Evolutionary conservation across 2,888 invertebrate genomes (phyloP).

Genomic region (Drosophila subquinaria): DNA sequence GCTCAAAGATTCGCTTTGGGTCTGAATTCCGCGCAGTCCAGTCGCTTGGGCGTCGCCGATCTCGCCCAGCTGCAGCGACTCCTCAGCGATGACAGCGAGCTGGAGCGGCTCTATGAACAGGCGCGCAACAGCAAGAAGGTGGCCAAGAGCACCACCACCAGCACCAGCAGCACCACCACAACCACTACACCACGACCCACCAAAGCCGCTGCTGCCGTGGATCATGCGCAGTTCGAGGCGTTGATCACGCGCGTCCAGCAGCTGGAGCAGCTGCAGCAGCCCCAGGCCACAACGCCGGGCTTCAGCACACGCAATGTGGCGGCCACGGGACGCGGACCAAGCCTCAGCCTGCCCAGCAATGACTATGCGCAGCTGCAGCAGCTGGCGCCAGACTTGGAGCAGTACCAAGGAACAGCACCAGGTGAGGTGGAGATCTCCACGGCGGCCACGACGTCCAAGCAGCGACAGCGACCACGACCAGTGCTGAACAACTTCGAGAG

Average conservation of each 20-base stretch:
- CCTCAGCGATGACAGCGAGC: slow-evolving; percentile 85
- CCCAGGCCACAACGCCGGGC: slow-evolving; percentile 59
- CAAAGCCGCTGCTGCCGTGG: slow-evolving; percentile 75
- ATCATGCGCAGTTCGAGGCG: slow-evolving; percentile 86
- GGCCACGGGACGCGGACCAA: neutral
- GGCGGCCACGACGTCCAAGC: slow-evolving; percentile 71
- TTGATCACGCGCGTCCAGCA: slow-evolving; percentile 86
- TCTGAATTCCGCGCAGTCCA: slow-evolving; percentile 12
- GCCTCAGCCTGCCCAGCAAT: slow-evolving; percentile 67
- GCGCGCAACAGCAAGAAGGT: slow-evolving; percentile 68
- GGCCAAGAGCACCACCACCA: slow-evolving; percentile 31
- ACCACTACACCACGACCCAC: slow-evolving; percentile 60
- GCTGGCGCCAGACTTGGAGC: slow-evolving; percentile 51
- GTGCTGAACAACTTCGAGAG: slow-evolving; percentile 66
- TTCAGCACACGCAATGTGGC: slow-evolving; percentile 80
- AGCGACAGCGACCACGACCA: slow-evolving; percentile 53
- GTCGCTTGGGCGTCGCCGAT: slow-evolving; percentile 82
- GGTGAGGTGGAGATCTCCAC: slow-evolving; percentile 78
- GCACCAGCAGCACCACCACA: slow-evolving; percentile 43
- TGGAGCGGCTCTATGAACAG: slow-evolving; percentile 83
- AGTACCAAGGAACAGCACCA: neutral
- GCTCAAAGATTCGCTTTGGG: slow-evolving; percentile 22
- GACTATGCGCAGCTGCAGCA: slow-evolving; percentile 80
- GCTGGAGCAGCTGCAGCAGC: slow-evolving; percentile 77
- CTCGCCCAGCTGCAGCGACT: slow-evolving; percentile 86